A percentile compares a stretch with the other conserved stretches of the same genome.
Evolutionary conservation across 2,888 invertebrate genomes (phyloP).

Genomic region (Pollenia labialis): DNA sequence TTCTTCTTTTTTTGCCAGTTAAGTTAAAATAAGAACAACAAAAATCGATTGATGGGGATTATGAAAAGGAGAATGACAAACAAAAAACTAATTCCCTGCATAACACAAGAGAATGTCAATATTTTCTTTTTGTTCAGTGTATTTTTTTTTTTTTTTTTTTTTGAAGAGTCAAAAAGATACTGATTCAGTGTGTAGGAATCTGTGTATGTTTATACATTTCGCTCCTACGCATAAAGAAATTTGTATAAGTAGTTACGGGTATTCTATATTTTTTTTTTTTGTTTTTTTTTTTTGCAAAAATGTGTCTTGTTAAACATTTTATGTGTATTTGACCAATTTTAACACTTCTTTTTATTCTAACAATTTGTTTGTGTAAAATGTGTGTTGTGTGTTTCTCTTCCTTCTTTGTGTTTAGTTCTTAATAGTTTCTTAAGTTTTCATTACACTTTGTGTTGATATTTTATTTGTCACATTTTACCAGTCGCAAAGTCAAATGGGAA

Average conservation of each 20-base stretch:
- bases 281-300: slow-evolving; percentile 9
- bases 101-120: slow-evolving; percentile 20
- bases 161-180: slow-evolving; percentile 24
- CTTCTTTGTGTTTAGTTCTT: slow-evolving; percentile 25
- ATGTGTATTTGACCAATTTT: slow-evolving; percentile 46
- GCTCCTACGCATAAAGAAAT: too few species aligned
- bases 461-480: slow-evolving; percentile 22
- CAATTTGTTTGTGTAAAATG: neutral
- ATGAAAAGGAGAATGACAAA: neutral
- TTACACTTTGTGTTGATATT: slow-evolving; percentile 43
- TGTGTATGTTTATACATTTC: neutral
- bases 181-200: neutral
- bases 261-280: neutral
- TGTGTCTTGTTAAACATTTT: slow-evolving; percentile 34
- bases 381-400: neutral
- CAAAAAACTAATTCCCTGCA: slow-evolving; percentile 14
- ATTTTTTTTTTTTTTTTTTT: neutral
- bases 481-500: slow-evolving; percentile 50
- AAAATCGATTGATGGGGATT: slow-evolving; percentile 15
- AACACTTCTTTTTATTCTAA: slow-evolving; percentile 28
- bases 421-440: slow-evolving; percentile 49
- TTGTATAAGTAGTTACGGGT: neutral
- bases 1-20: neutral
- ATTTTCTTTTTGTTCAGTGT: slow-evolving; percentile 46
- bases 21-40: neutral